These are phyloP conservation scores for Ommatoiulus sabulosus DNA, from an alignment of 2,888 invertebrate genomes.

Conservation along the genomic window DNA sequence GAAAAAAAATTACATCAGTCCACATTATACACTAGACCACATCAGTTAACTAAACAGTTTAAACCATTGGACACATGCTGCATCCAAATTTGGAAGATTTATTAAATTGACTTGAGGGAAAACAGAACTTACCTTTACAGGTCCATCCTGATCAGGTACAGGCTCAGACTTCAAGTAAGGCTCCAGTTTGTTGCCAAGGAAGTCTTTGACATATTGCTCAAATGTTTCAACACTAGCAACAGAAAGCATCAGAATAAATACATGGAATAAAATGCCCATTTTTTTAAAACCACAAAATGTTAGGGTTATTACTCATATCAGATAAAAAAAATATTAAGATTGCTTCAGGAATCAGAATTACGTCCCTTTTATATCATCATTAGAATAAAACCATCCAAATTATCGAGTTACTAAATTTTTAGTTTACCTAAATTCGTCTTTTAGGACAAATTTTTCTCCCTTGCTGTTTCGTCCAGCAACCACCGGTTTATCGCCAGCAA, in stretches of 20 bases:
- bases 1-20: slow-evolving; percentile 43
- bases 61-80: too few species aligned
- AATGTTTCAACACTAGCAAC: slow-evolving; percentile 81
- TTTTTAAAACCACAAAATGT: background rate
- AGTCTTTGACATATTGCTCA: slow-evolving; percentile 84
- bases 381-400: background rate
- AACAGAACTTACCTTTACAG: slow-evolving; percentile 73
- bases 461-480: slow-evolving; percentile 85
- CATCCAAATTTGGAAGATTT: too few species aligned
- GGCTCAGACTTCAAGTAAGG: slow-evolving; percentile 96
- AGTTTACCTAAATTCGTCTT: slow-evolving; percentile 85
- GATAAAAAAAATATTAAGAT: background rate
- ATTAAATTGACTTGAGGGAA: background rate
- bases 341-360: slow-evolving; percentile 19
- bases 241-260: background rate
- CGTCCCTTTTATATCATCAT: background rate
- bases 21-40: background rate
- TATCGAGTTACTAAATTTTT: background rate
- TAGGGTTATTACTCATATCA: background rate
- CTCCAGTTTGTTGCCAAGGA: slow-evolving; percentile 84
- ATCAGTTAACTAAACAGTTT: background rate
- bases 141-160: slow-evolving; percentile 87
- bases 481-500: slow-evolving; percentile 88
- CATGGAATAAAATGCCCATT: background rate
- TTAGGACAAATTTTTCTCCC: slow-evolving; percentile 90